Evolutionary conservation across 1,140 invertebrate genomes (phyloP).

Genomic region (Tetramorium simillimum): DNA sequence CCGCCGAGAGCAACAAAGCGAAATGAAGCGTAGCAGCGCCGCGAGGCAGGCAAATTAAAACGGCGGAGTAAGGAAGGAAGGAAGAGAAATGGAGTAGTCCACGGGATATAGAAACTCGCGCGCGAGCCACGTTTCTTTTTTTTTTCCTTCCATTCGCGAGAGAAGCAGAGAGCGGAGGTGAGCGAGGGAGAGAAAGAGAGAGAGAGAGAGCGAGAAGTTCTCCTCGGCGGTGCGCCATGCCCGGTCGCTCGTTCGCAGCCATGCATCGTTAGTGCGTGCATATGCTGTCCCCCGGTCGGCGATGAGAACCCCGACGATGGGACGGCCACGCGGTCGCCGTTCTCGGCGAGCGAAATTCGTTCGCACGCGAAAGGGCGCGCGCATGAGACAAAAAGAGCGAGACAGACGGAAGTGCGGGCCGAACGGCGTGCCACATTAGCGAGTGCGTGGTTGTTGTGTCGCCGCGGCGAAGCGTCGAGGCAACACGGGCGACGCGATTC

Average conservation of each 20-base stretch:
- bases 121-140: neutral
- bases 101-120: neutral
- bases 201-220: conserved; percentile 29
- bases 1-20: neutral
- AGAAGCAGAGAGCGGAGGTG: neutral
- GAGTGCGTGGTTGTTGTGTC: conserved; percentile 66
- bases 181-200: conserved; percentile 35
- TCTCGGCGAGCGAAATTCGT: conserved; percentile 32
- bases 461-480: conserved; percentile 51
- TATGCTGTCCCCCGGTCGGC: conserved; percentile 51
- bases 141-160: neutral
- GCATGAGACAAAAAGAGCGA: conserved; percentile 17
- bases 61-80: neutral
- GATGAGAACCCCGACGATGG: conserved; percentile 35
- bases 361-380: neutral
- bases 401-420: conserved; percentile 16
- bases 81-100: conserved; percentile 29
- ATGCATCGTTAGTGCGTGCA: conserved; percentile 45
- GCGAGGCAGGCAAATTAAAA: conserved; percentile 11
- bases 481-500: conserved; percentile 50
- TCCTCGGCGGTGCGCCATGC: conserved; percentile 74
- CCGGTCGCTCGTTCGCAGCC: conserved; percentile 57
- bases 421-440: conserved; percentile 58
- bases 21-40: conserved; percentile 31
- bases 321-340: conserved; percentile 63